These are phyloP conservation scores for Dasyornis broadbenti DNA, from an alignment of 2,113 vertebrate species.

Conservation along the genomic window DNA sequence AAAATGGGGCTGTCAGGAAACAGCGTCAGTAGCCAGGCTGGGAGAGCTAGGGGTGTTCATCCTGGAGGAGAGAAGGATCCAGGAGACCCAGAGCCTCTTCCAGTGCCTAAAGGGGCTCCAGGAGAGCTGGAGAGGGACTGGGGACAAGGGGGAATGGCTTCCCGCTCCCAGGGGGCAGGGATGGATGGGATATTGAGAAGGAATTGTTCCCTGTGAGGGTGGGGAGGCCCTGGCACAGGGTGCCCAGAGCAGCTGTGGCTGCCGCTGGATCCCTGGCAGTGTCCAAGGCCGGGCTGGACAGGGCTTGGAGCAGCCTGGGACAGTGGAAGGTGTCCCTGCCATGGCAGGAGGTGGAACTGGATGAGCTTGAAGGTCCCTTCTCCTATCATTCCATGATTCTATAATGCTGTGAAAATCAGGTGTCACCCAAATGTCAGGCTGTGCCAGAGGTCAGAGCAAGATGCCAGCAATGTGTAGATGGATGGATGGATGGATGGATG, in stretches of 20 bases:
- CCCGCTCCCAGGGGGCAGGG: background rate
- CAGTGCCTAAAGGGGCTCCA: background rate
- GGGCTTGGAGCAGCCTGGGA: background rate
- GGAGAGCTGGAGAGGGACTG: background rate
- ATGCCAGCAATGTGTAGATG: background rate
- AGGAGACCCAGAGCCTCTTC: background rate
- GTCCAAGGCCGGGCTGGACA: fast-evolving
- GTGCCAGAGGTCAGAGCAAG: background rate
- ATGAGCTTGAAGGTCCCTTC: background rate
- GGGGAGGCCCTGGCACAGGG: fast-evolving
- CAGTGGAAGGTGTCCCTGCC: background rate
- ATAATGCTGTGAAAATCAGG: background rate
- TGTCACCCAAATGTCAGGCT: fast-evolving
- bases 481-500: background rate
- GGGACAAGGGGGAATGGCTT: background rate
- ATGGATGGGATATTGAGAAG: fast-evolving
- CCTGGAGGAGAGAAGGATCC: background rate
- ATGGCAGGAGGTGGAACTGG: background rate
- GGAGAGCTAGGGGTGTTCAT: background rate
- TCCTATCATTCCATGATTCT: background rate
- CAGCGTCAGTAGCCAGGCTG: background rate
- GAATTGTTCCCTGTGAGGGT: background rate
- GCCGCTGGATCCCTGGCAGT: background rate
- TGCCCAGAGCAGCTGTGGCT: background rate
- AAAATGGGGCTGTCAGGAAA: background rate